Evolutionary conservation across 2,888 invertebrate species (phyloP), one percentile per base, ranked within the genome.

Genomic region (Ectobius pallidus): DNA sequence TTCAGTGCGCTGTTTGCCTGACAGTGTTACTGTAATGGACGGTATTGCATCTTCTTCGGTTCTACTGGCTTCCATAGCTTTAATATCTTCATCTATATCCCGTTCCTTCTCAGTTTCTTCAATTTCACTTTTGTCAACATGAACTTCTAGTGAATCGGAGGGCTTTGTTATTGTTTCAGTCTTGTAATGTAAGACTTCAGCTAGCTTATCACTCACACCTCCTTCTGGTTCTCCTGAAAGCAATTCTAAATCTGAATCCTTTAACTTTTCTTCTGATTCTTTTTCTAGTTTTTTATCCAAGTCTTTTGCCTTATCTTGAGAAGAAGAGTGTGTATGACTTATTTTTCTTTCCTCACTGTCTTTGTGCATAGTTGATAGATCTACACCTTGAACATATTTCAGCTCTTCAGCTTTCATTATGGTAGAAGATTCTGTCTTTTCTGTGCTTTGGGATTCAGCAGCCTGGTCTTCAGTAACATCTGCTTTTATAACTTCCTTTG

Each of bases 61-160:
- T 18, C 49, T 42, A 18, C 27, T 32, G 22, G 78, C 78, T 79
- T 83, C 83, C 46, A 81, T 73, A 71, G 81, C 81, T 44, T 82
- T 82, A 22, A 79, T 77, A 69, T 83, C 83, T 78, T 82, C 82
- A 70, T 84, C 84, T 27, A 82, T 74, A 72, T 85, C 85, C 27
- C 80, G 80, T n/a, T 82, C 79, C 78, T 85, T 86, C 79, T 85
- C 85, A 0, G 84, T 84, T 74, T 83, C 83, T 80, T 86, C 85
- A 34, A 82, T 80, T 79, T 86, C 86, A 76, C 84, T 84, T 79
- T 86, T 86, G 76, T 86, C 85, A 11, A 86, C 83, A 75, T 85
- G 85, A 2, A 85, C 85, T 79, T 86, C 85, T 79, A 85, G 74
- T 22, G 84, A 84, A 78, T 84, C 84, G 34, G 81, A 80, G 1